Base-by-base conservation (phyloP, 2,113 vertebrate species). In the Campylomormyrus tamandua region DNA sequence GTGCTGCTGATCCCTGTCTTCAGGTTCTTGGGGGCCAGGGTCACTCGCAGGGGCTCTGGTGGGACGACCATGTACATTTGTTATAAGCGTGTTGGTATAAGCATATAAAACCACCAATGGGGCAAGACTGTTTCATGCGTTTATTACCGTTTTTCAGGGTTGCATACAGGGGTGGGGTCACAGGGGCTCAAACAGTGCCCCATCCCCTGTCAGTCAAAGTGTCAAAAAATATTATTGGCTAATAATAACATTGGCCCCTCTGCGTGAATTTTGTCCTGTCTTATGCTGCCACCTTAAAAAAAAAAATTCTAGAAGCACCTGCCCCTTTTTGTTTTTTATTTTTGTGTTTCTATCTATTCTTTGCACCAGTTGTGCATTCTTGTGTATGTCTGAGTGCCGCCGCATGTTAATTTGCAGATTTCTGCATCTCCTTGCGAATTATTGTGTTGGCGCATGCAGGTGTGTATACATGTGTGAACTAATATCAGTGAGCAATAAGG, bases 1-100 rank as follows among this genome's bases (percentile, higher is more conserved):
- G 98, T 99, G 93, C 98, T 99, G 95, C 98, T 98, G 52, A 99
- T 99, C 90, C 98, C 98, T 0, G 98, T 99, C 95, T 99, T 99
- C 93, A 99, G 96, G 95, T 99, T 99, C 96, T 99, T 99, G 93
- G 98, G 98, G 92, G 98, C 98, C 93, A 99, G 96, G 89, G 97
- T 98, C 93, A 99, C 98, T n/a, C 96, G 96, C 92, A 99, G 96
- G 70, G 98, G 97, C 93, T 99, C 98, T 99, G 92, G 50, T 91
- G 83, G 39, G 39, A 9, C 13, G 6, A 50, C 15, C 83, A 10
- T 9, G 35, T 35, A 27, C 35, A 80, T 80, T 42, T 42, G 35
- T 80, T 80, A 39, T 15, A 42, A 91, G 92, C 89, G 31, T 24
- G 49, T 35, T 11, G 39, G 53, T 11, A 56, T 46, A 3, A 24